phyloP scores from a whole-genome alignment of 2,888 invertebrate species.

The Eristalis pertinax region DNA sequence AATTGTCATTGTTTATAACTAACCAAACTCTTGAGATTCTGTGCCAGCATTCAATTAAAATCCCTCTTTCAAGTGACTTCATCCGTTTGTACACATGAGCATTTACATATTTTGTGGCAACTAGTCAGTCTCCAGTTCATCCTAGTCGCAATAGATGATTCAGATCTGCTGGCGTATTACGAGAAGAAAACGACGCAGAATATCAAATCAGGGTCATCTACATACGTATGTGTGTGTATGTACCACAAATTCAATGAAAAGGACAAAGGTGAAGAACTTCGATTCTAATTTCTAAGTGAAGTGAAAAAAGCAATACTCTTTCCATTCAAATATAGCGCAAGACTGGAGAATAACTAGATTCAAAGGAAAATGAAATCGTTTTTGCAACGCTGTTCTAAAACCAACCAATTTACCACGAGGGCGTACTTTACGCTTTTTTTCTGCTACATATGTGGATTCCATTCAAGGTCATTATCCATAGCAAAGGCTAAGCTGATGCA shows the following conservation, averaged over 20 bases:
- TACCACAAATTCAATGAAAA: not conserved
- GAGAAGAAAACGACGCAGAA: not conserved
- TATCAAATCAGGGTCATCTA: not conserved
- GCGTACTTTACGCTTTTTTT: not conserved
- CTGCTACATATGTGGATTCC: not conserved
- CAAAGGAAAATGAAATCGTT: not conserved
- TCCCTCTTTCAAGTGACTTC: not conserved
- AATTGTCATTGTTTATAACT: not conserved
- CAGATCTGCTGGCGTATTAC: not conserved
- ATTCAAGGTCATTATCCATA: not conserved
- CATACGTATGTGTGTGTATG: not conserved
- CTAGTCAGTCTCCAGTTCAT: not conserved
- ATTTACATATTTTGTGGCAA: not conserved
- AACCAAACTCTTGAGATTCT: not conserved
- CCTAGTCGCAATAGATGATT: not conserved
- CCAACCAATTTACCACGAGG: not conserved
- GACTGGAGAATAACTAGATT: not conserved
- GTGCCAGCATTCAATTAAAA: not conserved
- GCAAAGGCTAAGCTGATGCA: not conserved
- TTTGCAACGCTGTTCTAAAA: not conserved
- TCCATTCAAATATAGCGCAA: too few species aligned
- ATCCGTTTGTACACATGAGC: too few species aligned
- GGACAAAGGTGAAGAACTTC: not conserved
- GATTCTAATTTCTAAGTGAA: not conserved
- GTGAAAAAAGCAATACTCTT: not conserved